These are phyloP conservation scores for Leptura quadrifasciata DNA, from an alignment of 2,888 invertebrate genomes.

Conservation along the genomic window DNA sequence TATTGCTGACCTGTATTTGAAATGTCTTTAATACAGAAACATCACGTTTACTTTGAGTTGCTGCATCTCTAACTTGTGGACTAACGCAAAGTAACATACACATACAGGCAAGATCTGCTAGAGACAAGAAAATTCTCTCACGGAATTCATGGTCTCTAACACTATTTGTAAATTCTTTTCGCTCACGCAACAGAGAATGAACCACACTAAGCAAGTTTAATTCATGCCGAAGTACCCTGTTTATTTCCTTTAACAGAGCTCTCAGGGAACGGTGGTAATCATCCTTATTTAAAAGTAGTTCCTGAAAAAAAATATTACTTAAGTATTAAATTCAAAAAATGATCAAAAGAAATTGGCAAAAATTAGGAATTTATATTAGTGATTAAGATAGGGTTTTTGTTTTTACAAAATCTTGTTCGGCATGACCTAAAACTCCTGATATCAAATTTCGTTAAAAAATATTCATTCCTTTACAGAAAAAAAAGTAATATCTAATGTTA, in stretches of 20 bases:
- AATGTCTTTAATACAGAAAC: conserved; percentile 75
- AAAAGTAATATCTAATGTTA: no score
- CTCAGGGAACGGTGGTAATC: conserved; percentile 93
- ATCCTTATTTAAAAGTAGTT: conserved; percentile 89
- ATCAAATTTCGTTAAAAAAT: no score
- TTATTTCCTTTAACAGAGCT: conserved; percentile 90
- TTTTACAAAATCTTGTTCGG: no score
- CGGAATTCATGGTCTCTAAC: conserved; percentile 82
- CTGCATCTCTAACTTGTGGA: conserved; percentile 84
- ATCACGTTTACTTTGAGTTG: conserved; percentile 74
- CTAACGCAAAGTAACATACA: conserved; percentile 88
- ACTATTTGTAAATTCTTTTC: conserved; percentile 78
- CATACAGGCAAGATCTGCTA: conserved; percentile 90
- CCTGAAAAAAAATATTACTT: conserved; percentile 75
- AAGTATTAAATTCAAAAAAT: not conserved
- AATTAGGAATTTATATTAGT: no score
- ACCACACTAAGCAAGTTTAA: conserved; percentile 88
- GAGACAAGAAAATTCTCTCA: conserved; percentile 88
- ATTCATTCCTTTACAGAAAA: no score
- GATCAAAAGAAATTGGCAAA: no score
- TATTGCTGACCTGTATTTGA: conserved; percentile 73
- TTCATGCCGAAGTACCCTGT: conserved; percentile 88
- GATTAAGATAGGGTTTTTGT: no score
- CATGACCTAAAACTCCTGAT: no score
- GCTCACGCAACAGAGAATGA: conserved; percentile 82